These are phyloP conservation scores for Chelonoidis abingdonii DNA, from an alignment of 2,113 vertebrate species.

Conservation along the genomic window DNA sequence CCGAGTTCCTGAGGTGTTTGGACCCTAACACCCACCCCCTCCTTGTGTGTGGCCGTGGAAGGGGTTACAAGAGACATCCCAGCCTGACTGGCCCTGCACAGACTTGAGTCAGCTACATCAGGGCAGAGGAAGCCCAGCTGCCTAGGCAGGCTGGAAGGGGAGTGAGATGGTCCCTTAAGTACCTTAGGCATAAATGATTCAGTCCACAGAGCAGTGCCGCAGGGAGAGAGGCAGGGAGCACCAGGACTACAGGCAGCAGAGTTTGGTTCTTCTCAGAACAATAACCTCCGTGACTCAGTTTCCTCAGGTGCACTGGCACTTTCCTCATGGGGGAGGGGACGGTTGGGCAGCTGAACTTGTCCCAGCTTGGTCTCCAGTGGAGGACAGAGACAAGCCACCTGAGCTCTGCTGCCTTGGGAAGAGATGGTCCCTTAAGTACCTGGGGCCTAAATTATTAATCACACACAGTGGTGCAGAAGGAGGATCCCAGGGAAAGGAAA, in stretches of 20 bases:
- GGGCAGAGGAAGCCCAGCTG: background rate
- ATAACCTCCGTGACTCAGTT: background rate
- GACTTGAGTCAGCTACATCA: background rate
- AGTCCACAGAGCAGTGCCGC: background rate
- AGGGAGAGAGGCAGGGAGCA: background rate
- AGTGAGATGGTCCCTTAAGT: background rate
- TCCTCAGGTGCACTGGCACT: background rate
- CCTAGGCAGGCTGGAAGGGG: background rate
- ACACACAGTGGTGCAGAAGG: background rate
- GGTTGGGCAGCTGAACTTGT: no score
- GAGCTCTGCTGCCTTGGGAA: background rate
- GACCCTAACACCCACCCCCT: background rate
- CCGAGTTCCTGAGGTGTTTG: no score
- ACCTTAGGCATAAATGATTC: background rate
- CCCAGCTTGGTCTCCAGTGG: background rate
- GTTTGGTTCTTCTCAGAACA: background rate
- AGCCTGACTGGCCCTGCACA: background rate
- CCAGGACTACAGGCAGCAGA: background rate
- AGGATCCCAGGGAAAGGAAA: background rate
- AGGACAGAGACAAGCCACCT: background rate
- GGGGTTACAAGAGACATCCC: background rate
- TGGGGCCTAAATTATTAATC: background rate
- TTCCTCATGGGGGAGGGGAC: background rate
- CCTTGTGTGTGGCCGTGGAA: background rate
- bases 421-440: background rate